phyloP scores from a whole-genome alignment of 2,888 invertebrate species.

The Arge pagana region DNA sequence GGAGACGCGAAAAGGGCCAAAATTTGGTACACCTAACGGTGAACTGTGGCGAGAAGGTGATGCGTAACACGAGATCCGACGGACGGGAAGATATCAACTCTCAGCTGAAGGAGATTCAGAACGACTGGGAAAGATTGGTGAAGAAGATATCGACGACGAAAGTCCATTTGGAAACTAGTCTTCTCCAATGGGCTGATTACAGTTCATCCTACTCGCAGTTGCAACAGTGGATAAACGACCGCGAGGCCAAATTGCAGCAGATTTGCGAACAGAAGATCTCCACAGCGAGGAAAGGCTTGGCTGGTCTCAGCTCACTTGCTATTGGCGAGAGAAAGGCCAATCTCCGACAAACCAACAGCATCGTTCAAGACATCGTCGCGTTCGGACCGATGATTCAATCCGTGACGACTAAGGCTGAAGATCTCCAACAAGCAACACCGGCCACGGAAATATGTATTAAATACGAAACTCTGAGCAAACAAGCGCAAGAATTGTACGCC shows the following conservation, averaged over 20 bases:
- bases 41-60: conserved; percentile 87
- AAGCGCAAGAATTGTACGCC: conserved; percentile 86
- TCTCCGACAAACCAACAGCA: conserved; percentile 88
- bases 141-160: conserved; percentile 91
- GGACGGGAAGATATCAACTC: conserved; percentile 86
- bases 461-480: conserved; percentile 87
- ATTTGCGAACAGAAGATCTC: conserved; percentile 84
- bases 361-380: conserved; percentile 94
- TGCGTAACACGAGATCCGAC: conserved; percentile 85
- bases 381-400: conserved; percentile 98
- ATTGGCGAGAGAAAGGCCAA: conserved; percentile 88
- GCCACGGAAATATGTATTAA: conserved; percentile 90
- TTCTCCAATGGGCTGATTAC: conserved; percentile 95
- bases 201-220: conserved; percentile 91
- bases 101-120: conserved; percentile 87
- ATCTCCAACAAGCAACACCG: conserved; percentile 87
- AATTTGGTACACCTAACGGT: conserved; percentile 84
- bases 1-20: conserved; percentile 85
- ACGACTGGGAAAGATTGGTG: conserved; percentile 89
- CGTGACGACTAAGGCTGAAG: conserved; percentile 90
- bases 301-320: conserved; percentile 77
- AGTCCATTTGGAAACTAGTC: conserved; percentile 85
- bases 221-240: conserved; percentile 92
- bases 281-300: conserved; percentile 77
- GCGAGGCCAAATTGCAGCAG: conserved; percentile 90